Evolutionary conservation across 2,113 vertebrate genomes (phyloP).

Genomic region (Raphicerus campestris): DNA sequence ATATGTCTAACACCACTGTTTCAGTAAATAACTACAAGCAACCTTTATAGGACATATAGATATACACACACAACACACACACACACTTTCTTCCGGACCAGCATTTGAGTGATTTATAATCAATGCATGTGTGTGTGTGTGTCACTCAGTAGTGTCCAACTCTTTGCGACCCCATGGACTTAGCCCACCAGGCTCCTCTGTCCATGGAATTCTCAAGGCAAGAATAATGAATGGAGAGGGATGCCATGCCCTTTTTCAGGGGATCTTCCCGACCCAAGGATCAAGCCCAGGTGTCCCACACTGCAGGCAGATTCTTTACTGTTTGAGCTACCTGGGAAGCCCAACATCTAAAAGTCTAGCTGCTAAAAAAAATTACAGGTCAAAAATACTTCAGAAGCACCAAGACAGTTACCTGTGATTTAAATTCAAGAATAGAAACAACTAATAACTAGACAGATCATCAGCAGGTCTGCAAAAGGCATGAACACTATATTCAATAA

Average conservation of each 20-base stretch:
- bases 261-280: not conserved
- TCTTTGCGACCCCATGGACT: not conserved
- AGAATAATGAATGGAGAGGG: not conserved
- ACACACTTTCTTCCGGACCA: not conserved
- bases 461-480: not conserved
- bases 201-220: not conserved
- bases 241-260: not conserved
- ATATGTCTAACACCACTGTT: not conserved
- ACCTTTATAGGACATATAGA: not conserved
- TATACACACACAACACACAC: not conserved
- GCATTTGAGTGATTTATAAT: not conserved
- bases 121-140: not conserved
- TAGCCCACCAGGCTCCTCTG: not conserved
- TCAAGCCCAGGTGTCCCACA: not conserved
- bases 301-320: not conserved
- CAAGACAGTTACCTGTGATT: not conserved
- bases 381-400: not conserved
- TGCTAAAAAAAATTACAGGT: not conserved
- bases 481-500: not conserved
- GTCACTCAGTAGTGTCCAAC: not conserved
- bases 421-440: constrained; percentile 19
- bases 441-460: not conserved
- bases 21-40: not conserved
- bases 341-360: not conserved
- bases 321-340: not conserved